Evolutionary conservation across 2,888 invertebrate species (phyloP).

Genomic region (Cephus pygmeus): DNA sequence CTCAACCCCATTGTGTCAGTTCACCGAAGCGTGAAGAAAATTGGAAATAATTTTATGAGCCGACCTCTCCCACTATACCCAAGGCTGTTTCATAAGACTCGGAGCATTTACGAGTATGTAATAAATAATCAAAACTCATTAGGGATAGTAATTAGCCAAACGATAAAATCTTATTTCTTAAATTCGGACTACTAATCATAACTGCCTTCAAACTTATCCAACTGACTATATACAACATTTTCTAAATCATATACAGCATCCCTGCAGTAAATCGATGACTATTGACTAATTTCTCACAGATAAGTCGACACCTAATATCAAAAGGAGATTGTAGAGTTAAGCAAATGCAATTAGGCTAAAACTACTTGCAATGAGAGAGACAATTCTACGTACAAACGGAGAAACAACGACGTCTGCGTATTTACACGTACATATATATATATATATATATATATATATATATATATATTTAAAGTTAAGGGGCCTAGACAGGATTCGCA

Average conservation of each 20-base stretch:
- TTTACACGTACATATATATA: neutral
- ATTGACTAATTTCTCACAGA: neutral
- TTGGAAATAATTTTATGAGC: neutral
- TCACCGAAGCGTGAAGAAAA: neutral
- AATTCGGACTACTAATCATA: neutral
- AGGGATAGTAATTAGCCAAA: neutral
- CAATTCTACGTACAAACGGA: neutral
- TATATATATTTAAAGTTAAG: neutral
- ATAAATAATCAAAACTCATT: neutral
- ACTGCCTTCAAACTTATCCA: neutral
- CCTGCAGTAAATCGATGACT: neutral
- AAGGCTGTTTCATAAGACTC: neutral
- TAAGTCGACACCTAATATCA: neutral
- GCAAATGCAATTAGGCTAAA: neutral
- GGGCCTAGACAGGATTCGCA: neutral
- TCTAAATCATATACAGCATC: neutral
- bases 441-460: too few relatives aligned
- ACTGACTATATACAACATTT: neutral
- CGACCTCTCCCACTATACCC: neutral
- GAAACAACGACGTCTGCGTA: neutral
- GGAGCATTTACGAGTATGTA: neutral
- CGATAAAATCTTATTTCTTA: neutral
- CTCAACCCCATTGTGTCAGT: neutral
- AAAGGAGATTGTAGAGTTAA: neutral
- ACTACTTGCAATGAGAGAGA: neutral